These are phyloP conservation scores for Brotula barbata DNA, from an alignment of 2,797 vertebrate genomes.

Conservation along the genomic window DNA sequence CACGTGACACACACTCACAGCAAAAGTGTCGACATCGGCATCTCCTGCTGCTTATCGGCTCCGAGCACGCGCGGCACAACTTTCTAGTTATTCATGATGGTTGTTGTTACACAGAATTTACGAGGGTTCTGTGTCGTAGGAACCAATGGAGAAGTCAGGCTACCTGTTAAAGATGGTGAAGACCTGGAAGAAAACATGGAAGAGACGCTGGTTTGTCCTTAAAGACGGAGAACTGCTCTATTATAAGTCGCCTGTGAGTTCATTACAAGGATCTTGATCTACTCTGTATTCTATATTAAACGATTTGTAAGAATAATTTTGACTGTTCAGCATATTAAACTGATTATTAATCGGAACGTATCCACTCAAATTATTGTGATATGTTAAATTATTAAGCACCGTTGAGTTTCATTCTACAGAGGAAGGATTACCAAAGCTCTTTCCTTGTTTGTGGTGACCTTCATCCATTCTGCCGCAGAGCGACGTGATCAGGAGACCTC, in stretches of 20 bases:
- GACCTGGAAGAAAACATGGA: slow-evolving; percentile 96
- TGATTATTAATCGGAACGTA: too few species aligned
- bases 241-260: slow-evolving; percentile 95
- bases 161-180: slow-evolving; percentile 97
- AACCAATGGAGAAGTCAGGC: slow-evolving; percentile 95
- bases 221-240: slow-evolving; percentile 97
- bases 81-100: too few species aligned
- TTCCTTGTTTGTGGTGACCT: not conserved
- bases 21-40: too few species aligned
- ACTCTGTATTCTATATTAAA: slow-evolving; percentile 2
- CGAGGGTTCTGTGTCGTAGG: slow-evolving; percentile 70
- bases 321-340: too few species aligned
- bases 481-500: slow-evolving; percentile 94
- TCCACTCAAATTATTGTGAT: too few species aligned
- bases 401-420: too few species aligned
- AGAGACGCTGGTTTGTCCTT: slow-evolving; percentile 96
- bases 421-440: not conserved
- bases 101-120: not conserved
- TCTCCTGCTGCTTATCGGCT: too few species aligned
- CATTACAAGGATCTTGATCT: not conserved
- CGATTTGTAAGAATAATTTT: not conserved
- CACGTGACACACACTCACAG: not conserved
- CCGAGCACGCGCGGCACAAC: too few species aligned
- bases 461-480: slow-evolving; percentile 78
- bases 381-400: too few species aligned